These are phyloP conservation scores for Sparus aurata DNA, from an alignment of 2,797 vertebrate genomes.

Conservation along the genomic window DNA sequence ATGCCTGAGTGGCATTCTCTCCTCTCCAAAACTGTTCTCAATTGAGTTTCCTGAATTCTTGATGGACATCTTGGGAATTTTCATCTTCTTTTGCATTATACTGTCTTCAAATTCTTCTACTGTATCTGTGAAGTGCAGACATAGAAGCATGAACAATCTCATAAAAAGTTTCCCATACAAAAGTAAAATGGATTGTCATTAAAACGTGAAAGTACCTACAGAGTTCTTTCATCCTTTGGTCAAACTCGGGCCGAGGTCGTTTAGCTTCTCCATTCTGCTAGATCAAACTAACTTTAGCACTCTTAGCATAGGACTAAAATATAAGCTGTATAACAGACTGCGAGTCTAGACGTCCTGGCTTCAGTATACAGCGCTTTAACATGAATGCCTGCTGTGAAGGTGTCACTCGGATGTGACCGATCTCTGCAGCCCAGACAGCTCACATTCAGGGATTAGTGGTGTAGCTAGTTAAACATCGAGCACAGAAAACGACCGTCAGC, in stretches of 20 bases:
- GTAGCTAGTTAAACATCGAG: constrained; percentile 57
- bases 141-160: constrained; percentile 71
- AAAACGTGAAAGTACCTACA: constrained; percentile 8
- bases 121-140: constrained; percentile 89
- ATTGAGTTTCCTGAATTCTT: constrained; percentile 93
- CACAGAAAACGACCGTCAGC: constrained; percentile 13
- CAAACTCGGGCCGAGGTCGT: constrained; percentile 4
- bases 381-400: constrained; percentile 20
- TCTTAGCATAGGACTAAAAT: background rate
- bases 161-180: constrained; percentile 36
- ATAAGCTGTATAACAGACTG: background rate
- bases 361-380: constrained; percentile 1
- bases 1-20: constrained; percentile 96
- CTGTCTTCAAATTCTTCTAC: constrained; percentile 98
- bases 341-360: constrained; percentile 2
- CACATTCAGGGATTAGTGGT: constrained; percentile 72
- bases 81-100: constrained; percentile 99
- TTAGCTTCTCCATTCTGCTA: constrained; percentile 11
- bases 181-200: constrained; percentile 35
- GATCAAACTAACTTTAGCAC: constrained; percentile 28
- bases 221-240: constrained; percentile 22
- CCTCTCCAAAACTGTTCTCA: constrained; percentile 95
- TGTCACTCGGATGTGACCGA: constrained; percentile 37
- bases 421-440: constrained; percentile 62
- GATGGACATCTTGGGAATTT: constrained; percentile 99